Percentiles rank a stretch among this genome's conserved stretches.
Conservation (phyloP, 2,113 vertebrate genomes). For the Paramormyrops kingsleyae region DNA sequence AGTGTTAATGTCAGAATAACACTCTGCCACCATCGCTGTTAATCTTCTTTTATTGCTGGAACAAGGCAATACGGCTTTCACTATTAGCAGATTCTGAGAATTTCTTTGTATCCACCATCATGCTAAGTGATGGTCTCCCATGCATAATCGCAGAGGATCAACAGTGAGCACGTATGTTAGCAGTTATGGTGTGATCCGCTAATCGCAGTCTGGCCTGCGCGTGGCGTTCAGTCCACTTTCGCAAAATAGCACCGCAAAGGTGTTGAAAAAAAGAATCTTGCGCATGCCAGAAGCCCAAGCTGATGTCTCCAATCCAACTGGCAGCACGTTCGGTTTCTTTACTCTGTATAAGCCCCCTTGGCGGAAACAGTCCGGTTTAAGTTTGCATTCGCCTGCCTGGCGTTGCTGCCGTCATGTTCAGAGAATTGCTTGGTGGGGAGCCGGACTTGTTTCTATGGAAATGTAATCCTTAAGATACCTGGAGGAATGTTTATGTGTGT, state of each 20-base stretch:
- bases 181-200: background rate
- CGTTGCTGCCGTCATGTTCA: background rate
- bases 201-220: background rate
- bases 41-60: background rate
- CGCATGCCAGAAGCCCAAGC: background rate
- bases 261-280: background rate
- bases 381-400: background rate
- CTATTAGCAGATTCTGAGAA: background rate
- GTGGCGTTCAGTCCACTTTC: background rate
- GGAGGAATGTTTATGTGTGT: background rate
- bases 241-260: background rate
- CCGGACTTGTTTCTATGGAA: background rate
- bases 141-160: background rate
- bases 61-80: background rate
- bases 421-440: background rate
- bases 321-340: background rate
- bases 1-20: background rate
- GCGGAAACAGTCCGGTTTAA: background rate
- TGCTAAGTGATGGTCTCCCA: background rate
- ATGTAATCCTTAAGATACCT: background rate
- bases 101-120: background rate
- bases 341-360: background rate
- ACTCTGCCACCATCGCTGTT: background rate
- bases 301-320: conserved; percentile 2
- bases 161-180: background rate